phyloP scores from a whole-genome alignment of 2,797 vertebrate species.

The Sebastes trivittatus region DNA sequence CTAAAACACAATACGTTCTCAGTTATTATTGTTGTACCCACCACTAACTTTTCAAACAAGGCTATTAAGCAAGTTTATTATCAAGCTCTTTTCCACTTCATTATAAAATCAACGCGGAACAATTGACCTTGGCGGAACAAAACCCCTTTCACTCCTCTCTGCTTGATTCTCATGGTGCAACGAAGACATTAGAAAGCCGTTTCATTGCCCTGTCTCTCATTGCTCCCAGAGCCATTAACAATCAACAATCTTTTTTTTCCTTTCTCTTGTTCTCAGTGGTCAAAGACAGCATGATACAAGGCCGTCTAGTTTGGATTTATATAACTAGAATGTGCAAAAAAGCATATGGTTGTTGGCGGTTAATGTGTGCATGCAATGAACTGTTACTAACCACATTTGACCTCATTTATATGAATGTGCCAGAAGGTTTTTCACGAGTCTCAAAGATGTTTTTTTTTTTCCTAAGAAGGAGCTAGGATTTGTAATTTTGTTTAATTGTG shows the following conservation, averaged over 20 bases:
- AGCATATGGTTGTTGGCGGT: constrained; percentile 24
- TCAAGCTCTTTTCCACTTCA: constrained; percentile 47
- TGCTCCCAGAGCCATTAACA: constrained; percentile 42
- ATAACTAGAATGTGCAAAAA: constrained; percentile 11
- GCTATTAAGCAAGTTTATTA: constrained; percentile 58
- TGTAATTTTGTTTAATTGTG: not conserved
- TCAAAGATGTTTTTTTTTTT: constrained; percentile 17
- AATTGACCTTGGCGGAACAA: constrained; percentile 68
- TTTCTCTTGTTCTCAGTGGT: constrained; percentile 35
- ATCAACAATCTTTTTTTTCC: constrained; percentile 24
- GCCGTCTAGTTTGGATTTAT: constrained; percentile 14
- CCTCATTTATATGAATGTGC: constrained; percentile 41
- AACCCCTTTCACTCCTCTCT: constrained; percentile 48
- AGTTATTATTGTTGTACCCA: constrained; percentile 27
- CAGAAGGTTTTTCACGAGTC: constrained; percentile 10
- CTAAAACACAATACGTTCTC: constrained; percentile 21
- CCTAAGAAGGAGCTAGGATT: constrained; percentile 8
- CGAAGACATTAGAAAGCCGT: constrained; percentile 51
- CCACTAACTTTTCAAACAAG: constrained; percentile 45
- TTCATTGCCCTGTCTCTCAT: constrained; percentile 38
- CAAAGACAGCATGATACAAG: constrained; percentile 10
- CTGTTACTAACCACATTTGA: constrained; percentile 48
- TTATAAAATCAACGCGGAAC: constrained; percentile 62
- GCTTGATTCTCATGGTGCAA: constrained; percentile 48
- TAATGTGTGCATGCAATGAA: constrained; percentile 33